phyloP scores from a whole-genome alignment of 2,888 invertebrate genomes.

The Drepana falcataria region DNA sequence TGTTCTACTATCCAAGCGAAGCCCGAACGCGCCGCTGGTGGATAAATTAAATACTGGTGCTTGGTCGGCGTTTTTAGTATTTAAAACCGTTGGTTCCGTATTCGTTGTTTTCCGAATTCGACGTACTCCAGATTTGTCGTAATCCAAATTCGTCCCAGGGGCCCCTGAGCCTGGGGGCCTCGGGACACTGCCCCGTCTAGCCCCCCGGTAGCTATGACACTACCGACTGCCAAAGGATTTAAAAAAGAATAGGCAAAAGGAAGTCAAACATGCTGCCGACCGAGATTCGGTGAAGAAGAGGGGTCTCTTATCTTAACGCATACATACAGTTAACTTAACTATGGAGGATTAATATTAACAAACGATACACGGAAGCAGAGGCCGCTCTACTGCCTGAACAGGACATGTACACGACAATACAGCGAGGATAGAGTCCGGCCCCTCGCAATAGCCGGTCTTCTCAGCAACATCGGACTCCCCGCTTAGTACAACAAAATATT shows the following conservation, averaged over 20 bases:
- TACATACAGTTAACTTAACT: constrained; percentile 77
- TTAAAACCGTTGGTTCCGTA: no score
- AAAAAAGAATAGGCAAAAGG: constrained; percentile 49
- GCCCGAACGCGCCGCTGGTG: no score
- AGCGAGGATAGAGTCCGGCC: constrained; percentile 73
- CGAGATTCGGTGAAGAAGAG: constrained; percentile 69
- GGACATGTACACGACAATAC: constrained; percentile 30
- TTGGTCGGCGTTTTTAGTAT: no score
- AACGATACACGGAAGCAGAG: constrained; percentile 75
- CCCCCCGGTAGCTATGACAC: no score
- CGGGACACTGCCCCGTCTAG: no score
- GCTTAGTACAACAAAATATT: background rate
- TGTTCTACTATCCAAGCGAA: no score
- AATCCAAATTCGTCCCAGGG: no score
- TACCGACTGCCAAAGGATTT: background rate
- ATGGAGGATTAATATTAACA: constrained; percentile 71
- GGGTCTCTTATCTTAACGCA: constrained; percentile 77
- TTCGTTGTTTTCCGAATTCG: no score
- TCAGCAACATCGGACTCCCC: constrained; percentile 75
- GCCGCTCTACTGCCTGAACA: constrained; percentile 62
- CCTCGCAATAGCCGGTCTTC: constrained; percentile 74
- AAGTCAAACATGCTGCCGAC: constrained; percentile 75
- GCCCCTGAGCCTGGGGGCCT: no score
- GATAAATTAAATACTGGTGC: no score
- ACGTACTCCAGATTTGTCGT: no score